Evolutionary conservation across 37 sponge, comb jelly and placozoan genomes (phyloP).

Genomic region (Sycon ciliatum): DNA sequence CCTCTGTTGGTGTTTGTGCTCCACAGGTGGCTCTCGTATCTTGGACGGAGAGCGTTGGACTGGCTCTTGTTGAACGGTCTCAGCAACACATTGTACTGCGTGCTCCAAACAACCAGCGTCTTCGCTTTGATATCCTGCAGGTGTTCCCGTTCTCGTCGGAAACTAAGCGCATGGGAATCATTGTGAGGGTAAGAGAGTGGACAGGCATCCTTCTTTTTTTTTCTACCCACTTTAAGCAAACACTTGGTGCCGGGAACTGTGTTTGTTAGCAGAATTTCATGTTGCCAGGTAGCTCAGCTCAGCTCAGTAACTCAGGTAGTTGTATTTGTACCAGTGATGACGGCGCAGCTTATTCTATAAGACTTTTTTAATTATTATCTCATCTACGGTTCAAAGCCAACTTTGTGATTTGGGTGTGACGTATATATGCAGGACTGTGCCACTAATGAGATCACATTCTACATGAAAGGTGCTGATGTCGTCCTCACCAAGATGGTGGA

Average conservation of each 20-base stretch:
- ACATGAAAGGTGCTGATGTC: constrained; percentile 89
- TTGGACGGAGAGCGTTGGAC: constrained; percentile 81
- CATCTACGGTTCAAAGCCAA: too few species aligned
- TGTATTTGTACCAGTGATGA: too few species aligned
- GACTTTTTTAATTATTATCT: too few species aligned
- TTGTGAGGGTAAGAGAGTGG: constrained; percentile 43
- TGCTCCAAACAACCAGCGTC: constrained; percentile 31
- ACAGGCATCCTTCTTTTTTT: too few species aligned
- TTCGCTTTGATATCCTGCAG: constrained; percentile 54
- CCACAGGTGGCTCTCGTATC: constrained; percentile 74
- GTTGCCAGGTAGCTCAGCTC: too few species aligned
- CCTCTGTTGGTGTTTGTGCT: constrained; percentile 6
- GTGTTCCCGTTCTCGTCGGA: constrained; percentile 91
- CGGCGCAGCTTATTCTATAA: too few species aligned
- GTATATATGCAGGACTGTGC: constrained; percentile 33
- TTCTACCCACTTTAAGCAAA: too few species aligned
- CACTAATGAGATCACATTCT: constrained; percentile 55
- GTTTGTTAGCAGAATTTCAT: too few species aligned
- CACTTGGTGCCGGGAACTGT: too few species aligned
- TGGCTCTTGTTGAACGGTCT: constrained; percentile 48
- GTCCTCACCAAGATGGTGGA: constrained; percentile 71
- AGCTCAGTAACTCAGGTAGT: too few species aligned
- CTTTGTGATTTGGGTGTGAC: too few species aligned
- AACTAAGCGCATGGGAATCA: constrained; percentile 91
- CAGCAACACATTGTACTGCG: constrained; percentile 37